Evolutionary conservation across 2,797 vertebrate genomes (phyloP), one percentile per base, ranked within the genome.

Genomic region (Meda fulgida): DNA sequence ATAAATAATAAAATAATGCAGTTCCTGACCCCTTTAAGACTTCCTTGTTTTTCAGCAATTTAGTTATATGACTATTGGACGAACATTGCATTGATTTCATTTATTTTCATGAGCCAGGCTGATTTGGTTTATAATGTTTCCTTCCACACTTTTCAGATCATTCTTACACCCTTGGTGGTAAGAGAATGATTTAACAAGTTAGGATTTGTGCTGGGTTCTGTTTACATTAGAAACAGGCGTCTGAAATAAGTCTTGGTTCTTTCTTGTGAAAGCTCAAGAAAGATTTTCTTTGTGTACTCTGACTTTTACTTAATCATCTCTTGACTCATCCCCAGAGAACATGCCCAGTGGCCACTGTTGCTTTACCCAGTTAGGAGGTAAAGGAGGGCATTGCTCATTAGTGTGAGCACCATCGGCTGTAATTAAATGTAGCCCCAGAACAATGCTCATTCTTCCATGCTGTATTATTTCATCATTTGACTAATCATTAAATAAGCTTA

Each of bases 351-450:
- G 83, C 73, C 73, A 78, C 67, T 55, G 70, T 77, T 86, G 81
- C 87, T 86, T 86, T 83, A 63, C 60, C 55, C 71, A 67, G 34
- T 60, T 83, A 81, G 60, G 53, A 67, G 34, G 40, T 73, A 85
- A 81, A 71, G 53, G n/a, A 60, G 65, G 60, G 19, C 86, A 36
- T 78, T 70, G 48, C 72, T 87, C 65, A 87, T 77, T 88, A 79
- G 34, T 66, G 83, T 83, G 83, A 84, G 83, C 87, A 88, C 72
- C 78, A 81, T 73, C 46, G 84, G 69, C 69, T 85, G 78, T 88
- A 87, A 89, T 88, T 86, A 84, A 82, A 83, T 89, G 87, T 71
- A 63, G 71, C 76, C 70, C 71, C 72, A 81, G 75, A 85, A 88
- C 86, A 89, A 77, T 83, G 76, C 83, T 80, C 55, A 80, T 66